Evolutionary conservation across 1,140 invertebrate species (phyloP).

Genomic region (Heliconius melpomene): DNA sequence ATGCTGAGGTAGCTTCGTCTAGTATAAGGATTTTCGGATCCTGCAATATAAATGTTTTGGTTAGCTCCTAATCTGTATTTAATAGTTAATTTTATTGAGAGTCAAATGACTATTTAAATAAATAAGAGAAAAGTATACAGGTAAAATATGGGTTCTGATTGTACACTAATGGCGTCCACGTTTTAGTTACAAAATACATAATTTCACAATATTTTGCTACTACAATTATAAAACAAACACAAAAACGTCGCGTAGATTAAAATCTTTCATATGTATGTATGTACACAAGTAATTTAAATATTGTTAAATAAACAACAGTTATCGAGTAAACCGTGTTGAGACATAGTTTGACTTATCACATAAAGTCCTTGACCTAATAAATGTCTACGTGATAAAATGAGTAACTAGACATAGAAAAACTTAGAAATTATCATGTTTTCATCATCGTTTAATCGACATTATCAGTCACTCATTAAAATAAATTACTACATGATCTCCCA

Average conservation of each 20-base stretch:
- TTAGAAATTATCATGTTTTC: not conserved
- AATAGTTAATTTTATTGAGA: not conserved
- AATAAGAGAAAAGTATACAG: too few species aligned
- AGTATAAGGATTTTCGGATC: conserved; percentile 92
- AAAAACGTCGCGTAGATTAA: not conserved
- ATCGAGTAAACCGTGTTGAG: conserved; percentile 5
- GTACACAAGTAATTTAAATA: conserved; percentile 19
- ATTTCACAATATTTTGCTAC: not conserved
- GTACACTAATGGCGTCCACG: too few species aligned
- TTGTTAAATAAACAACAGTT: conserved; percentile 20
- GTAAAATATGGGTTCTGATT: too few species aligned
- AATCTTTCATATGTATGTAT: not conserved
- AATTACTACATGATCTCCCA: not conserved
- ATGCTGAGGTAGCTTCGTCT: conserved; percentile 95
- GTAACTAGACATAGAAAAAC: not conserved
- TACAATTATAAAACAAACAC: not conserved
- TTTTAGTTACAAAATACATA: not conserved
- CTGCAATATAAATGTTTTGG: conserved; percentile 73
- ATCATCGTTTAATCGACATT: too few species aligned
- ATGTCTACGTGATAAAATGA: not conserved
- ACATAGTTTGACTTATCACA: conserved; percentile 21
- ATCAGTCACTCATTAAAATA: not conserved
- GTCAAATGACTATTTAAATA: not conserved
- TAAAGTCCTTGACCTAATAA: conserved; percentile 23
- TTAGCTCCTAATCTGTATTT: not conserved